Evolutionary conservation across 2,797 vertebrate species (phyloP).

Genomic region (Lacerta bilineata): DNA sequence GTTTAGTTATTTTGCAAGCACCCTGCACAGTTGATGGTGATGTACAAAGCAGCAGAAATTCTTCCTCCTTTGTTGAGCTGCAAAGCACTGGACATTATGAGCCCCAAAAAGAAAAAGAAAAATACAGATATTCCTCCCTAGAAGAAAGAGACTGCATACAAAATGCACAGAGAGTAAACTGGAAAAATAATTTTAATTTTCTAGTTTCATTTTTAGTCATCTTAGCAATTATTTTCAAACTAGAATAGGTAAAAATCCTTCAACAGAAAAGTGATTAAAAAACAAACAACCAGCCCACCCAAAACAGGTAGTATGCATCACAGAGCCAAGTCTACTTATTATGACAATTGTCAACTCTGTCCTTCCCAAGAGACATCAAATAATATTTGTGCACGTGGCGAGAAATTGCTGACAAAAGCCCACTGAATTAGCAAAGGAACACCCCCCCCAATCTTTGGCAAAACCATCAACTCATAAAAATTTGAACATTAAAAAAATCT

Average conservation of each 20-base stretch:
- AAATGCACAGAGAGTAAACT: constrained; percentile 33
- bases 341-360: not conserved
- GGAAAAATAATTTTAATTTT: constrained; percentile 38
- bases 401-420: not conserved
- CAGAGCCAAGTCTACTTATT: constrained; percentile 13
- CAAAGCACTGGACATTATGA: constrained; percentile 7
- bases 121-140: not conserved
- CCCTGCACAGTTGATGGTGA: not conserved
- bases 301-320: not conserved
- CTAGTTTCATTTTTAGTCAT: constrained; percentile 51
- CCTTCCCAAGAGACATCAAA: not conserved
- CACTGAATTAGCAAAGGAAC: not conserved
- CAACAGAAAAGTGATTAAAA: constrained; percentile 15
- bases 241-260: constrained; percentile 36
- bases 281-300: not conserved
- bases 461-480: not conserved
- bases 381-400: not conserved
- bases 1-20: too few species aligned
- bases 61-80: not conserved
- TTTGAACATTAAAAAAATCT: not conserved
- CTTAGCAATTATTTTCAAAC: not conserved
- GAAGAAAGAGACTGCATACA: not conserved
- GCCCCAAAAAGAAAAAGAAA: not conserved
- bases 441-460: not conserved
- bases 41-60: not conserved